phyloP scores from a whole-genome alignment of 2,888 invertebrate genomes.

The Cerastoderma edule region DNA sequence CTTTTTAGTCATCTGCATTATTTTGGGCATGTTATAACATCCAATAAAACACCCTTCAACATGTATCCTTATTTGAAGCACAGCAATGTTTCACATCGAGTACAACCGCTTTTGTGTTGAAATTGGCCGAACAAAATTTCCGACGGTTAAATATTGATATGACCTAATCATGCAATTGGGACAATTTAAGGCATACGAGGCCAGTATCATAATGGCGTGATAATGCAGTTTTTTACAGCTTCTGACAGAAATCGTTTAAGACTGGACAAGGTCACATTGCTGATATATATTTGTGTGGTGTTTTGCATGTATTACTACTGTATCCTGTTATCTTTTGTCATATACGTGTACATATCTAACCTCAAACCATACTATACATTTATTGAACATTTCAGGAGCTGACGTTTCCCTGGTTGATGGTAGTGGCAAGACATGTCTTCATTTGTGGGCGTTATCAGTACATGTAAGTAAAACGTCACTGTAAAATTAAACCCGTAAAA shows the following conservation, averaged over 20 bases:
- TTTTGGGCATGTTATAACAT: neutral
- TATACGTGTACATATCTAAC: neutral
- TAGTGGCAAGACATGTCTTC: conserved; percentile 30
- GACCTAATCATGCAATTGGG: no score
- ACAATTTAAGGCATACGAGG: no score
- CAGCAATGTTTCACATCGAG: neutral
- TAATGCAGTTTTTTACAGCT: no score
- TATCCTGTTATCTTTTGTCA: no score
- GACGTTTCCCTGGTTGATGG: conserved; percentile 9
- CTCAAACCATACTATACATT: neutral
- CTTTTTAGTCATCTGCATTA: neutral
- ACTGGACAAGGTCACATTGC: no score
- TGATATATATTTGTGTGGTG: no score
- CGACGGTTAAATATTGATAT: no score
- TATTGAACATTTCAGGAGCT: conserved; percentile 39
- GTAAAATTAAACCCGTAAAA: neutral
- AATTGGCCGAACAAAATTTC: no score
- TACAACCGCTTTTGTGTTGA: no score
- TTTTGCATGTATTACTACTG: no score
- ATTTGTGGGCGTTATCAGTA: conserved; percentile 21
- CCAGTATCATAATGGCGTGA: no score
- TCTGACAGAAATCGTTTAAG: no score
- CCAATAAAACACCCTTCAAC: neutral
- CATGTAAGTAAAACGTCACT: neutral
- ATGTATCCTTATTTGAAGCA: neutral